phyloP scores from a whole-genome alignment of 1,140 invertebrate genomes.

The Cataglyphis hispanica region DNA sequence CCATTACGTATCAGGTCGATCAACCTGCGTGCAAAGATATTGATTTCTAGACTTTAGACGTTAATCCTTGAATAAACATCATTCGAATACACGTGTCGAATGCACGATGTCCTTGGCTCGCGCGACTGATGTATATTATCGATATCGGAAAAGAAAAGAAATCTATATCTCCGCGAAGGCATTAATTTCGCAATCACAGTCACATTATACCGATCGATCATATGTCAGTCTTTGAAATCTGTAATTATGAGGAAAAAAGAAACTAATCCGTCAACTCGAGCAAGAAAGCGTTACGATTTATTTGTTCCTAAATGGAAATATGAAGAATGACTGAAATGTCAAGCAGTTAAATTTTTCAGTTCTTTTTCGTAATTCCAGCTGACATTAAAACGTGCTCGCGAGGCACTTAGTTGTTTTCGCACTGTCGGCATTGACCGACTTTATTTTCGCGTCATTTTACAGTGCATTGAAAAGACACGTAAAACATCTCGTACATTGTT shows the following conservation, averaged over 20 bases:
- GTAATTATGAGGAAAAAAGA: not conserved
- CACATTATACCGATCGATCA: not conserved
- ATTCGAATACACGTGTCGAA: not conserved
- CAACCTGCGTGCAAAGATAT: not conserved
- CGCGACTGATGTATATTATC: not conserved
- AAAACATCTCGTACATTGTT: not conserved
- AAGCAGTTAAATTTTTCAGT: not conserved
- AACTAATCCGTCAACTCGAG: not conserved
- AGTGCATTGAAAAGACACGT: not conserved
- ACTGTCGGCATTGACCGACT: conserved; percentile 1
- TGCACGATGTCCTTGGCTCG: not conserved
- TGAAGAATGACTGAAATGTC: too few relatives aligned
- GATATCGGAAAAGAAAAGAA: conserved; percentile 11
- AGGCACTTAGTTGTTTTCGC: not conserved
- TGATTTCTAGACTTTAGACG: conserved; percentile 44
- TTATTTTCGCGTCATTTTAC: conserved; percentile 3
- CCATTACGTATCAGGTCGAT: not conserved
- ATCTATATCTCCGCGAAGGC: not conserved
- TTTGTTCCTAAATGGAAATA: too few relatives aligned
- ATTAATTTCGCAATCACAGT: not conserved
- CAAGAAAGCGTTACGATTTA: not conserved
- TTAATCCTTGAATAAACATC: conserved; percentile 22
- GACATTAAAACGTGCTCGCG: not conserved
- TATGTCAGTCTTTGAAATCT: not conserved
- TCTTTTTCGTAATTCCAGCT: not conserved